Percentiles rank a stretch among this genome's conserved stretches.
Evolutionary conservation across 1,140 invertebrate genomes (phyloP).

Genomic region (Bacillus rossius): DNA sequence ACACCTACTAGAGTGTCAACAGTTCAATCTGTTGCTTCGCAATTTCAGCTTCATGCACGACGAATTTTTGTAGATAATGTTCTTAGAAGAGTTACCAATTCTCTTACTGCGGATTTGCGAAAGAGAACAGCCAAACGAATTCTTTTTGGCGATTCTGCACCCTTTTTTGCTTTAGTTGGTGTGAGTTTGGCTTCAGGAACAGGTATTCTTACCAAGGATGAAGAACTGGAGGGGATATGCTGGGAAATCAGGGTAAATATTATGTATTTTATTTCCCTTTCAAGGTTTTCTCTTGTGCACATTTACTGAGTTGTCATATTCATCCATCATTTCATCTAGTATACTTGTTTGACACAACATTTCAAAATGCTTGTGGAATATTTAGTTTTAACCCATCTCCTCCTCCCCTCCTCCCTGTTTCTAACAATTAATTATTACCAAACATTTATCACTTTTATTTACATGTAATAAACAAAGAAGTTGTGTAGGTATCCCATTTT

Average conservation of each 20-base stretch:
- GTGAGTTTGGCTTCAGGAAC: conserved; percentile 65
- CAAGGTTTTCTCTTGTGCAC: too few relatives aligned
- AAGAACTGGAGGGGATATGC: conserved; percentile 71
- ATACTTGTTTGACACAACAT: too few relatives aligned
- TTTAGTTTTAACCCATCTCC: too few relatives aligned
- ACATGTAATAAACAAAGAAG: too few relatives aligned
- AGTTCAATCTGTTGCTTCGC: conserved; percentile 30
- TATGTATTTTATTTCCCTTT: too few relatives aligned
- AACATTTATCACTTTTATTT: too few relatives aligned
- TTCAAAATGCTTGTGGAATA: too few relatives aligned
- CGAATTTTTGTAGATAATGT: conserved; percentile 63
- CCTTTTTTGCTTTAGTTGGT: conserved; percentile 70
- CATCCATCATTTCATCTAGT: too few relatives aligned
- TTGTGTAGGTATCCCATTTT: too few relatives aligned
- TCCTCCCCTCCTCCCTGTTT: background rate
- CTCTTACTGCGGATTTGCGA: conserved; percentile 54
- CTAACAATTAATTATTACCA: too few relatives aligned
- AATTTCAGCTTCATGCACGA: conserved; percentile 52
- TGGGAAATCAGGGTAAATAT: conserved; percentile 64
- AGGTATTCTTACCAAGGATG: conserved; percentile 70
- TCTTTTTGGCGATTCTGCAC: conserved; percentile 62
- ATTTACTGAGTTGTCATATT: too few relatives aligned
- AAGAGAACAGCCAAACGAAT: conserved; percentile 54
- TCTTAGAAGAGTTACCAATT: conserved; percentile 59
- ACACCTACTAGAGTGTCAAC: background rate